phyloP scores from a whole-genome alignment of 1,140 invertebrate species.

The Papilio glaucus region DNA sequence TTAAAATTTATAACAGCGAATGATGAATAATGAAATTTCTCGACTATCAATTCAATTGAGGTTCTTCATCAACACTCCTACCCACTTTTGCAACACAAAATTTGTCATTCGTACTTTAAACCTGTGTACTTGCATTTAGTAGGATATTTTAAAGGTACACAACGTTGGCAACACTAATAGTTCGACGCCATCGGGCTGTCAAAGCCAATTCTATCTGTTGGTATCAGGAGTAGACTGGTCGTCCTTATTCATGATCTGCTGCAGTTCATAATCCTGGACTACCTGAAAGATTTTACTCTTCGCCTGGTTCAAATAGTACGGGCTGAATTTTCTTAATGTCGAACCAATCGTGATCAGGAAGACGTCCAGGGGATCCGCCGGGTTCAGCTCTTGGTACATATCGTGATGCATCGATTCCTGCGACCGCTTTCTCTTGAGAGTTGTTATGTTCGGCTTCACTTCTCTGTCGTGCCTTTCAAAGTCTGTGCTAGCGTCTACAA shows the following conservation, averaged over 20 bases:
- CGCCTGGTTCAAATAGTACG: slow-evolving; percentile 72
- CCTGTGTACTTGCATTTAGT: not conserved
- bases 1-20: too few relatives aligned
- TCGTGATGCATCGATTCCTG: slow-evolving; percentile 44
- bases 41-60: too few relatives aligned
- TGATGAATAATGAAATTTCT: too few relatives aligned
- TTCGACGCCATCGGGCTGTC: not conserved
- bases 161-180: not conserved
- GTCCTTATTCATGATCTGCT: slow-evolving; percentile 71
- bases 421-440: slow-evolving; percentile 41
- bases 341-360: slow-evolving; percentile 69
- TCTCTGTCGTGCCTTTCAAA: slow-evolving; percentile 47
- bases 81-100: too few relatives aligned
- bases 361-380: slow-evolving; percentile 66
- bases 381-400: slow-evolving; percentile 58
- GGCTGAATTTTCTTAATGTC: slow-evolving; percentile 69
- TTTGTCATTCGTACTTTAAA: too few relatives aligned
- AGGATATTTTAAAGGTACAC: not conserved
- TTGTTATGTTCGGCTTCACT: slow-evolving; percentile 53
- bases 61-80: too few relatives aligned
- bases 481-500: slow-evolving; percentile 46
- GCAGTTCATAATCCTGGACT: slow-evolving; percentile 73
- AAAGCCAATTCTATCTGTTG: slow-evolving; percentile 42
- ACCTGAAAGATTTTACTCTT: slow-evolving; percentile 77
- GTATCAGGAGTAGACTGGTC: slow-evolving; percentile 47